Evolutionary conservation across 1,140 invertebrate species (phyloP).

Genomic region (Drosophila asahinai): DNA sequence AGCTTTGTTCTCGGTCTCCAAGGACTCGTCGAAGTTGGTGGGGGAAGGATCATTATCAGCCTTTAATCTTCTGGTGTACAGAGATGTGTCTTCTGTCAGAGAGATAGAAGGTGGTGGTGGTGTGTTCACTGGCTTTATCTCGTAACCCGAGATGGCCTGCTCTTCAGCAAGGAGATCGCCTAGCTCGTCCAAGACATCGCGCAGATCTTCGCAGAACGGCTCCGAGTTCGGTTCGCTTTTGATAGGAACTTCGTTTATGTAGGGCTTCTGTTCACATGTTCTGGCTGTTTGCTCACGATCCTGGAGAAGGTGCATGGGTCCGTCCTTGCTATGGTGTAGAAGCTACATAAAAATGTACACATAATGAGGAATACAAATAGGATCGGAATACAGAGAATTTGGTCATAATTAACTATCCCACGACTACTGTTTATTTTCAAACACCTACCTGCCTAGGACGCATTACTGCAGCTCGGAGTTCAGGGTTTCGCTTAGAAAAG

Average conservation of each 20-base stretch:
- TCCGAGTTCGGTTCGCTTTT: constrained; percentile 3
- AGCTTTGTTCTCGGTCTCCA: not conserved
- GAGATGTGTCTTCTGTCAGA: constrained; percentile 17
- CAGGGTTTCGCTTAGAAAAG: too few relatives aligned
- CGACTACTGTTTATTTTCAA: not conserved
- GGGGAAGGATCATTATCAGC: not conserved
- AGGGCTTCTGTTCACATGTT: not conserved
- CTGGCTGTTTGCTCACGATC: not conserved
- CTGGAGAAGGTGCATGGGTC: not conserved
- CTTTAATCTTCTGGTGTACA: constrained; percentile 29
- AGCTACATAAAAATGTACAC: not conserved
- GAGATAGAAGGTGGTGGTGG: constrained; percentile 31
- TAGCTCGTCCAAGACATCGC: constrained; percentile 29
- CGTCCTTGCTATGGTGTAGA: too few relatives aligned
- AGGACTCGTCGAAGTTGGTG: not conserved
- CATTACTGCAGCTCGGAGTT: too few relatives aligned
- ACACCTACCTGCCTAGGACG: constrained; percentile 1
- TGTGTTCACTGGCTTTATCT: not conserved
- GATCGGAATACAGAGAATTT: not conserved
- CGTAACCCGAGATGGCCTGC: not conserved
- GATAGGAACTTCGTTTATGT: not conserved
- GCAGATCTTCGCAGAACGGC: constrained; percentile 1
- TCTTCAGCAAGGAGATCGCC: constrained; percentile 18
- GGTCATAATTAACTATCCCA: not conserved
- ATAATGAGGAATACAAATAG: not conserved